Evolutionary conservation across 2,113 vertebrate genomes (phyloP).

Genomic region (Prietella phreatophila): DNA sequence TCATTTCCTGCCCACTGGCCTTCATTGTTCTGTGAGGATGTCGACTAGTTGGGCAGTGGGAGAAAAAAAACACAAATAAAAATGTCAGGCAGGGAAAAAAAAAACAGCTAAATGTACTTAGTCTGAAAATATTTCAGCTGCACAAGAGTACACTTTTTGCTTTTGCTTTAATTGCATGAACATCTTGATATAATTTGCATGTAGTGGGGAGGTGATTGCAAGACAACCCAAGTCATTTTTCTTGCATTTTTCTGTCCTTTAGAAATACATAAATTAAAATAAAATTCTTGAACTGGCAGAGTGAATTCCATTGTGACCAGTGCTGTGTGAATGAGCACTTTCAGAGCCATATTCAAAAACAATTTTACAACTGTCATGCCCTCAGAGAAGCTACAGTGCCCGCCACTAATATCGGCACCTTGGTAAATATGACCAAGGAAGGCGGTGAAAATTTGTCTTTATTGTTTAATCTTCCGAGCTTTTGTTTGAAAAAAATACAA

Average conservation of each 20-base stretch:
- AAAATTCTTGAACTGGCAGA: not conserved
- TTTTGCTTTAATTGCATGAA: not conserved
- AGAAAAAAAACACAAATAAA: not conserved
- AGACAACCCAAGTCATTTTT: not conserved
- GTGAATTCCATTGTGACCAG: not conserved
- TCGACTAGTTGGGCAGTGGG: not conserved
- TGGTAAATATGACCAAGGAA: too few relatives aligned
- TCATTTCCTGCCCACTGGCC: slow-evolving; percentile 53
- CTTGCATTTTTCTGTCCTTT: not conserved
- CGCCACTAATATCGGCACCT: too few relatives aligned
- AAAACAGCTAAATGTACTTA: not conserved
- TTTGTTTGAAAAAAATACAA: too few relatives aligned
- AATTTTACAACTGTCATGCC: not conserved
- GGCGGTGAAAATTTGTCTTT: too few relatives aligned
- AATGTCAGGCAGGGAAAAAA: not conserved
- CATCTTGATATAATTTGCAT: not conserved
- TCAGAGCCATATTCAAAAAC: not conserved
- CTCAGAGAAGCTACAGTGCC: too few relatives aligned
- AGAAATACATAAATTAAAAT: not conserved
- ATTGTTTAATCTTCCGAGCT: too few relatives aligned
- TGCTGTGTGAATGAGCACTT: not conserved
- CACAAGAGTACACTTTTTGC: not conserved
- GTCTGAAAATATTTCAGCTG: not conserved
- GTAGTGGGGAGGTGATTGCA: not conserved
- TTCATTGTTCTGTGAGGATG: slow-evolving; percentile 31